Evolutionary conservation across 2,797 vertebrate genomes (phyloP).

Genomic region (Coreius guichenoti): DNA sequence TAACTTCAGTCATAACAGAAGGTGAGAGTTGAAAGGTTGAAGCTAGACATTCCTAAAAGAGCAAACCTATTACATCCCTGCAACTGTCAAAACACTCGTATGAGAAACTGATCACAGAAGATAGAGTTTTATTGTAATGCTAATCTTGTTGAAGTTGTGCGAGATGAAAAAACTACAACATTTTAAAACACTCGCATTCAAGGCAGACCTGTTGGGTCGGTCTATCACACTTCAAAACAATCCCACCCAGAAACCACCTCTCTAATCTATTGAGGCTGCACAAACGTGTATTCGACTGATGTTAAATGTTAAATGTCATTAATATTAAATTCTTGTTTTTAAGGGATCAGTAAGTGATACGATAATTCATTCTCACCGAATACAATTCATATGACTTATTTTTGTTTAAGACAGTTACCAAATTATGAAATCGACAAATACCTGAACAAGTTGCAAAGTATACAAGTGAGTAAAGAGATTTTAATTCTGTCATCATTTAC

Average conservation of each 20-base stretch:
- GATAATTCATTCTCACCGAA: not conserved
- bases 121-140: not conserved
- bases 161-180: not conserved
- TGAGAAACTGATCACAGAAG: conserved; percentile 14
- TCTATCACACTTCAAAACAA: conserved; percentile 46
- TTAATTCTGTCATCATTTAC: not conserved
- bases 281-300: conserved; percentile 5
- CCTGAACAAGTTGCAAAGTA: not conserved
- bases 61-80: conserved; percentile 15
- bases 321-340: not conserved
- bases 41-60: conserved; percentile 1
- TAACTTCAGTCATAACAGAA: conserved; percentile 8
- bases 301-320: not conserved
- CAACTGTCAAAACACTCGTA: conserved; percentile 28
- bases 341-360: not conserved
- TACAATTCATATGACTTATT: not conserved
- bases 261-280: conserved; percentile 27
- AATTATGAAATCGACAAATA: not conserved
- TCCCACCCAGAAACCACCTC: conserved; percentile 36
- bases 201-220: conserved; percentile 56
- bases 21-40: conserved; percentile 48
- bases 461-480: not conserved
- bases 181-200: conserved; percentile 48
- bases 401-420: not conserved
- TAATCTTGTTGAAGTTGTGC: not conserved